Evolutionary conservation across 1,140 invertebrate genomes (phyloP), one percentile per base, ranked within the genome.

Genomic region (Apis laboriosa): DNA sequence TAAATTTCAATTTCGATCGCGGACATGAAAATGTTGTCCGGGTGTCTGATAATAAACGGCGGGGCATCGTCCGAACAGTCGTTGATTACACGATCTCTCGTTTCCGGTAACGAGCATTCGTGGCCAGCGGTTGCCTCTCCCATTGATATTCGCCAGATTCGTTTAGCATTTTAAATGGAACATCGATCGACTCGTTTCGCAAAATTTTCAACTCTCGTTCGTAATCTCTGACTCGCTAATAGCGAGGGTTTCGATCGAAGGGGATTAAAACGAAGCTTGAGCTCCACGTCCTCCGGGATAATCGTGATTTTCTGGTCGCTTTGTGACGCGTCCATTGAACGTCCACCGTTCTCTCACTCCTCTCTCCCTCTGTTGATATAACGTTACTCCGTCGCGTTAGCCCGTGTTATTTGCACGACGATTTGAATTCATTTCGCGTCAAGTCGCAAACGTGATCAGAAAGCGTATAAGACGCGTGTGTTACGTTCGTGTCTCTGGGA

Each of bases 341-440:
- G 19, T 24, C n/a, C n/a, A 9, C 17, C 19, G 55, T 60, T 43
- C 34, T 49, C 19, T 34, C 63, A 13, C 19, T 53, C 43, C 49
- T 15, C 8, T 28, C 60, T n/a, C 34, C 67, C 43, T 51, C 28
- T 53, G 49, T 64, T 64, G 78, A 68, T 53, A 76, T 49, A 81
- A 76, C 80, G 55, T 28, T 74, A 28, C 60, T 64, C 15, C 43
- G 15, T 12, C 53, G 17, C n/a, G 53, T 68, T 67, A 11, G 51
- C 17, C 63, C 70, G 51, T 67, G 64, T 81, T 81, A 75, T 81
- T 68, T 76, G 73, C 64, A 24, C 24, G 55, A 60, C 74, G 73
- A 81, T 81, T 81, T 81, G 80, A 81, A 81, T 81, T 81, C 80
- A 56, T 81, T 76, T 76, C 80, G 63, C 73, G 80, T 76, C 12